Evolutionary conservation across 2,888 invertebrate genomes (phyloP).

Genomic region (Heliconius charithonia): DNA sequence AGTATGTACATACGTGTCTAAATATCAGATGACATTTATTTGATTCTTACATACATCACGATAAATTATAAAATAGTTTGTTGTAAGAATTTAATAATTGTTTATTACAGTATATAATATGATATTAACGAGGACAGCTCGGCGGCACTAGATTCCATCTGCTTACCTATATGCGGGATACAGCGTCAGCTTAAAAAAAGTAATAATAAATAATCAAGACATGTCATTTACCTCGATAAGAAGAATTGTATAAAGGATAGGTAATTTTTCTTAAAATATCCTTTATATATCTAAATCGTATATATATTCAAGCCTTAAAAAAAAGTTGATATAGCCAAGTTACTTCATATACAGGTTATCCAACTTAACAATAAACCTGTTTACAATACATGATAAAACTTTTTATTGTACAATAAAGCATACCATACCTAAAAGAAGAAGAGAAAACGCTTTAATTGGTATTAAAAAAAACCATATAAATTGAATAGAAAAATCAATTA

Average conservation of each 20-base stretch:
- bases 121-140: too few species aligned
- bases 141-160: too few species aligned
- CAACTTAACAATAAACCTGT: constrained; percentile 4
- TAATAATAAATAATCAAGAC: background rate
- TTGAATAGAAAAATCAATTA: background rate
- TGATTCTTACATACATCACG: background rate
- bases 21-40: background rate
- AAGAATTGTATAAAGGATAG: background rate
- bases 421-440: background rate
- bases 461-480: background rate
- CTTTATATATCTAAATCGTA: background rate
- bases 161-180: too few species aligned
- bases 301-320: background rate
- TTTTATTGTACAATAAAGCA: constrained; percentile 1
- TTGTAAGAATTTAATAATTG: background rate
- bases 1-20: background rate
- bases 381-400: background rate
- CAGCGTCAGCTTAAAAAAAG: background rate
- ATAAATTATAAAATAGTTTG: background rate
- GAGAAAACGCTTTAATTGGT: background rate
- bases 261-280: background rate
- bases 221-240: background rate
- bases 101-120: too few species aligned
- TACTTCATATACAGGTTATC: background rate
- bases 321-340: background rate